Evolutionary conservation across 2,113 vertebrate genomes (phyloP).

Genomic region (Protobothrops flavoviridis): DNA sequence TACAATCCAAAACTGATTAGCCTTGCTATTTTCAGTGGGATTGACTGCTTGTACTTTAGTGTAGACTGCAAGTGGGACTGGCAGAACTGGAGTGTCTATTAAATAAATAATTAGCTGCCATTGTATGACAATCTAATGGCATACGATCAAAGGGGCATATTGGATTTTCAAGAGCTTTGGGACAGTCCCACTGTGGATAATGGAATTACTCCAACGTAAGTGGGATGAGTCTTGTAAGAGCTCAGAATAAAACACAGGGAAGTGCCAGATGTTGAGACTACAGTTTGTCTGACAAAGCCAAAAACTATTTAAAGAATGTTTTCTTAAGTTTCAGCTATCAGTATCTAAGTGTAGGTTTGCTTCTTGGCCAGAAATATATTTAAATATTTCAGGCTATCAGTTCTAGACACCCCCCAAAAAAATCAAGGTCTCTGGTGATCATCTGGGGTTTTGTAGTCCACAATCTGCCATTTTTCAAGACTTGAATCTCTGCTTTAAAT

Average conservation of each 20-base stretch:
- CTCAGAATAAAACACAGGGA: slow-evolving; percentile 10
- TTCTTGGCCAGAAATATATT: slow-evolving; percentile 42
- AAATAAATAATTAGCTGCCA: slow-evolving; percentile 7
- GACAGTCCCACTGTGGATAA: background rate
- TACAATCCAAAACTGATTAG: background rate
- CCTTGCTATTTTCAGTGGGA: background rate
- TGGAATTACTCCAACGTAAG: slow-evolving; percentile 10
- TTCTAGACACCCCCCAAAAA: background rate
- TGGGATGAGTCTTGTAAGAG: background rate
- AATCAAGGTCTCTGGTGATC: background rate
- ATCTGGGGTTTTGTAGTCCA: background rate
- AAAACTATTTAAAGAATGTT: slow-evolving; percentile 36
- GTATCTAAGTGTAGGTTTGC: slow-evolving; percentile 54
- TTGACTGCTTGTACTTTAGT: background rate
- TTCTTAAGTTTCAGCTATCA: slow-evolving; percentile 49
- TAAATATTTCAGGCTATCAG: background rate
- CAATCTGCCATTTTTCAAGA: background rate
- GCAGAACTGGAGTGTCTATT: background rate
- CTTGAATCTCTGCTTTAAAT: background rate
- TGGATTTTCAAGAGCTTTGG: slow-evolving; percentile 8
- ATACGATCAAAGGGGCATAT: background rate
- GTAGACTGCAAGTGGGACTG: background rate
- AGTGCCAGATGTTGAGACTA: slow-evolving; percentile 43
- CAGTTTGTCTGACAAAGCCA: slow-evolving; percentile 44
- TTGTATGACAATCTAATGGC: background rate